Evolutionary conservation across 92 coral and sea anemone genomes (phyloP).

Genomic region (Epizoanthus illoricatus): DNA sequence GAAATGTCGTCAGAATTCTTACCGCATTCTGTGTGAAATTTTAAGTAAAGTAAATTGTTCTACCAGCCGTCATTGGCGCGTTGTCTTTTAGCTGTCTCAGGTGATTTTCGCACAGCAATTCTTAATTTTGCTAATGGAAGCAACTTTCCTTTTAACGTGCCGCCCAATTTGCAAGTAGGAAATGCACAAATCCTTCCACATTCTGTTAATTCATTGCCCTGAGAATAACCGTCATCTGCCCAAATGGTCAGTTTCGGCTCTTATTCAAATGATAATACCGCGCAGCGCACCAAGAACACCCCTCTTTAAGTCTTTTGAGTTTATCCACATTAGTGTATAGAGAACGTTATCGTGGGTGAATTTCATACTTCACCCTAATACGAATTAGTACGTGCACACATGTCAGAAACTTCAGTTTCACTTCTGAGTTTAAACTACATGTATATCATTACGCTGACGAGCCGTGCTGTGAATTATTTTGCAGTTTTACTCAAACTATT

Average conservation of each 20-base stretch:
- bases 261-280: conserved; percentile 15
- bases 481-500: background rate
- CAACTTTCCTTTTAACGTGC: background rate
- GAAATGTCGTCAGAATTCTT: conserved; percentile 24
- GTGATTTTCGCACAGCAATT: background rate
- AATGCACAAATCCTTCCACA: conserved; percentile 25
- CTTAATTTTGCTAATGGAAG: conserved; percentile 9
- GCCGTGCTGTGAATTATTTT: background rate
- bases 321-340: conserved; percentile 14
- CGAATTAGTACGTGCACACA: too few species aligned
- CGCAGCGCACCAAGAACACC: conserved; percentile 6
- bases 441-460: background rate
- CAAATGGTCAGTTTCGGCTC: conserved; percentile 17
- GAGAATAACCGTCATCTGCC: conserved; percentile 6
- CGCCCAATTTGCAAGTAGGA: conserved; percentile 33
- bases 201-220: conserved; percentile 27
- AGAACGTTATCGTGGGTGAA: too few species aligned
- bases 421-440: background rate
- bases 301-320: conserved; percentile 13
- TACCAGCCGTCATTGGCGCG: background rate
- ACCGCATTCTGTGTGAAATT: conserved; percentile 21
- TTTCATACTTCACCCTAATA: too few species aligned
- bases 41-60: conserved; percentile 14
- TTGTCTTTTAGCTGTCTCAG: background rate
- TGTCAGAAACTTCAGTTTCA: conserved; percentile 13